Evolutionary conservation across 1,140 invertebrate species (phyloP), one percentile per base, ranked within the genome.

Genomic region (Drosophila micromelanica): DNA sequence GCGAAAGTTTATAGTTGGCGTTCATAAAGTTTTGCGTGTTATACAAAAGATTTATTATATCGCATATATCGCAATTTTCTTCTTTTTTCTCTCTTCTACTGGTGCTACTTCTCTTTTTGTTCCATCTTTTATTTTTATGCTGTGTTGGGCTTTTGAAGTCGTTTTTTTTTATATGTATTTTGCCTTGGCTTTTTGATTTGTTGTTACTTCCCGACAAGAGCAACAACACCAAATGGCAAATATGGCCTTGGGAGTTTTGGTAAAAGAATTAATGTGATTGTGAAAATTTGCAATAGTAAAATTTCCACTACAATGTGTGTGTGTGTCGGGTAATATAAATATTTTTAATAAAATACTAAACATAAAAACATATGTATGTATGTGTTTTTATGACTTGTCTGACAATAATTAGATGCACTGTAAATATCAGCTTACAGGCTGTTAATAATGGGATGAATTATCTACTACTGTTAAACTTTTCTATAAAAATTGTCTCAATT

Each of bases 21-120:
- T 84, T 84, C 80, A 84, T 76, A 84, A 84, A 84, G 80, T 84
- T 84, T 84, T 84, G 80, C 80, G 80, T 84, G 80, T 84, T 84
- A 79, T 84, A 84, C 80, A 78, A 84, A 84, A 84, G 80, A 84
- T 84, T 84, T 84, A 84, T 84, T 84, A 84, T 84, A 84, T 84
- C 80, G 80, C 80, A 84, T 72, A 84, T 84, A 84, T 84, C 76
- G 80, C 74, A 78, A 70, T 74, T 71, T 81, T 74, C 57, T 48
- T 60, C 75, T 48, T 60, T 60, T 78, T 46, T 57, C 62, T 71
- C 74, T 82, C 56, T 60, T 80, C 71, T 64, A 61, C 73, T 27
- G 13, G 40, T 55, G 11, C 27, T 42, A 6, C 23, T 62, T 46
- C 3, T 27, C 42, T 37, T 49, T 65, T 32, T 60, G 27, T 20